Base-by-base conservation (phyloP, 2,888 invertebrate species). In the Endotricha flammealis region DNA sequence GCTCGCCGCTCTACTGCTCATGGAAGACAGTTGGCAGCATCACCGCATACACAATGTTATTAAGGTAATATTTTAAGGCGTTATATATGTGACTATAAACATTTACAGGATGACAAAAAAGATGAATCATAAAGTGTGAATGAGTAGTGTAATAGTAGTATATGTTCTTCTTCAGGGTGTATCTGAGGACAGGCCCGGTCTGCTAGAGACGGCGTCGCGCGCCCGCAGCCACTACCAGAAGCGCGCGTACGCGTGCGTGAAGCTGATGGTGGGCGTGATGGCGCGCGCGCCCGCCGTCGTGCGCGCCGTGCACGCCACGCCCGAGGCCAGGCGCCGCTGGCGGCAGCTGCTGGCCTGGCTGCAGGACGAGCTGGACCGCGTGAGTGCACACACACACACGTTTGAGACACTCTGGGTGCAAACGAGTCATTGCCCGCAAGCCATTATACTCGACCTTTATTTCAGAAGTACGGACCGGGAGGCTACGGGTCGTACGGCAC, bases 21-120 rank as follows among this genome's bases (percentile, higher is more conserved):
- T 98, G 67, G 97, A 97, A 64, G 98, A 98, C 76, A 95, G 95
- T 12, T 98, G 98, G 98, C 98, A 98, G 72, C 93, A 93, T 52
- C 96, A 96, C 74, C 90, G 98, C 53, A 94, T 98, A 64, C 95
- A 95, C 65, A 96, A 96, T 69, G 97, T 96, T 8, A 90, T 98
- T 29, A 96, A 96, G 88, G 98, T 83, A 16, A 16, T 16, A 16
- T 16, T 6, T 16, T 16, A 16, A 16, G 16, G 16, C 16, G 3
- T n/a, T n/a, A n/a, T n/a, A n/a, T n/a, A n/a, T n/a, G n/a, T n/a
- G n/a, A n/a, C n/a, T n/a, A n/a, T n/a, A n/a, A n/a, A n/a, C n/a
- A n/a, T n/a, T n/a, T n/a, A n/a, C n/a, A n/a, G n/a, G n/a, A n/a
- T n/a, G n/a, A n/a, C n/a, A n/a, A n/a, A n/a, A n/a, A n/a, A n/a